Percentiles rank a stretch among this genome's conserved stretches.
Evolutionary conservation across 2,888 invertebrate genomes (phyloP).

Genomic region (Volucella inflata): DNA sequence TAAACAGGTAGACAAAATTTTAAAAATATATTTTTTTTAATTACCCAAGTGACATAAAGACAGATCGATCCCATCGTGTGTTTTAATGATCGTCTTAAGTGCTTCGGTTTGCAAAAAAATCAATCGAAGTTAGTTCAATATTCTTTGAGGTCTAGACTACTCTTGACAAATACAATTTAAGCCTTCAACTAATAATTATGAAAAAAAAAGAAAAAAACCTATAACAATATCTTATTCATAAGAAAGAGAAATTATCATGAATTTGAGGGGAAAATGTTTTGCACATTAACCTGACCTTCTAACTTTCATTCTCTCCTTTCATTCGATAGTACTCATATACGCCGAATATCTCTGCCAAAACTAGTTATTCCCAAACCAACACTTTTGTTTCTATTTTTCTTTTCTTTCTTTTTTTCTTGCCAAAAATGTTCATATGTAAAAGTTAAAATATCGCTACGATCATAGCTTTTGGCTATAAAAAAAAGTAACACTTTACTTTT

Average conservation of each 20-base stretch:
- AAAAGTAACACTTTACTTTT: conserved; percentile 42
- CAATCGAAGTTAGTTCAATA: too few relatives aligned
- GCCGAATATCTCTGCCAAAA: conserved; percentile 18
- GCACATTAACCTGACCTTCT: conserved; percentile 52
- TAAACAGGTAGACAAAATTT: too few relatives aligned
- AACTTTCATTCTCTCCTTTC: conserved; percentile 63
- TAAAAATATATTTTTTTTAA: too few relatives aligned
- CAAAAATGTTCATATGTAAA: conserved; percentile 36
- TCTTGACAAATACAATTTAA: too few relatives aligned
- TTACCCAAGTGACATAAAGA: too few relatives aligned
- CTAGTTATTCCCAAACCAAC: conserved; percentile 29
- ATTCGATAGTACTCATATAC: conserved; percentile 5
- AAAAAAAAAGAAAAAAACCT: not conserved
- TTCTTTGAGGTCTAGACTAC: too few relatives aligned
- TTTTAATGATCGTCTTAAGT: too few relatives aligned
- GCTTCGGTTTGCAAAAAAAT: too few relatives aligned
- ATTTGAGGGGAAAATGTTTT: conserved; percentile 7
- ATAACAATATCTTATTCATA: not conserved
- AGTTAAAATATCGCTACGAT: conserved; percentile 34
- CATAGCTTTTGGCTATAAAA: conserved; percentile 35
- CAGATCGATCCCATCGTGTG: too few relatives aligned
- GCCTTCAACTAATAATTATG: not conserved
- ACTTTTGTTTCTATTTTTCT: not conserved
- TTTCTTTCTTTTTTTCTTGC: conserved; percentile 18
- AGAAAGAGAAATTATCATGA: conserved; percentile 45